Evolutionary conservation across 2,113 vertebrate genomes (phyloP), one percentile per base, ranked within the genome.

Genomic region (Symphodus melops): DNA sequence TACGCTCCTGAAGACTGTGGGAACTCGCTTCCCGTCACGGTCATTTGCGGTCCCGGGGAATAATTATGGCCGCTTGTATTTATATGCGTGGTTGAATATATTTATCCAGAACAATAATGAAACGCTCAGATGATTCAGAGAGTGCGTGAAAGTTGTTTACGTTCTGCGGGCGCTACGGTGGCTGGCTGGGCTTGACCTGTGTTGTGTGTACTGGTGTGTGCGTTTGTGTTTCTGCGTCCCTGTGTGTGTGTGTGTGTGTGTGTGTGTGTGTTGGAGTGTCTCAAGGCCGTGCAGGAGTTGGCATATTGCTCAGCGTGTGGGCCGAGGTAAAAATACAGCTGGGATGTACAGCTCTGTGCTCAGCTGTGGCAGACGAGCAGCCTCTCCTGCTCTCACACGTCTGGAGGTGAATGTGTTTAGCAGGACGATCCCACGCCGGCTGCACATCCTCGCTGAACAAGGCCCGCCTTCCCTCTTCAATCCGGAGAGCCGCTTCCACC

Each of bases 141-240:
- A 90, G 89, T 88, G 88, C 91, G 91, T 90, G 85, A 88, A 89
- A 89, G 89, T 91, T 93, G 92, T 93, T 93, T 92, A 92, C 90
- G 87, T 92, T 91, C 87, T 88, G 92, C 16, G 92, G 92, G 72
- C 3, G 67, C 76, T 71, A 46, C 41, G 14, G 86, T 25, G 83
- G 88, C 79, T 56, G 69, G 77, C 82, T 88, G 87, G 79, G 86
- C 83, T 83, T 87, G 86, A 92, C 88, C 90, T 84, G 87, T 87
- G 69, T 55, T 86, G 88, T 90, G 88, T 90, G 80, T 82, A 33
- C 81, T 86, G 88, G 83, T 85, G 87, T 83, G 82, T 89, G 80
- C 88, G 41, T 70, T 28, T 75, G 51, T 59, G 52, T 70, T 46
- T 62, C 59, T 79, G 65, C 4, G 5, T 39, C 25, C 4, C 25